Evolutionary conservation across 2,113 vertebrate genomes (phyloP), one percentile per base, ranked within the genome.

Genomic region (Ptyas mucosa): DNA sequence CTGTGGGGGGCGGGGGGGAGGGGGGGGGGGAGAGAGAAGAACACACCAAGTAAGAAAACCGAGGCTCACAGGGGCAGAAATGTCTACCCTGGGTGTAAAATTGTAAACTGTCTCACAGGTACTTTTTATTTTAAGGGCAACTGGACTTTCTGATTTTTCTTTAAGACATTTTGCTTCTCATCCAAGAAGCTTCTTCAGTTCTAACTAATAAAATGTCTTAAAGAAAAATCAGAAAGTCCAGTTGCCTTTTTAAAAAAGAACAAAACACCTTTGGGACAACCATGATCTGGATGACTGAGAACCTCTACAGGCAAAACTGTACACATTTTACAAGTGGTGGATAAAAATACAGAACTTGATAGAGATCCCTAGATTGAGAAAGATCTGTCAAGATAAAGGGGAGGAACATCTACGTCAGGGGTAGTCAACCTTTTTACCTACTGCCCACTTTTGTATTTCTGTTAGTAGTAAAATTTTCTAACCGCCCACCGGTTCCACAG

Each of bases 1-100:
- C 98, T 98, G 95, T 0, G 51, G 15, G 0, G 29, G 58, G 89
- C n/a, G n/a, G n/a, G n/a, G n/a, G n/a, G n/a, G n/a, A n/a, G n/a
- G n/a, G n/a, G n/a, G n/a, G n/a, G n/a, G n/a, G n/a, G n/a, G n/a
- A n/a, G n/a, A n/a, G 29, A 61, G 6, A 23, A 34, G 21, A 55
- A 53, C 14, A 94, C 0, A 55, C 39, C 57, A 34, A 24, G 8
- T 2, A 9, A 81, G 20, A 34, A 7, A 91, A 24, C 10, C 51
- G 34, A 64, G 29, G 51, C 18, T 89, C 39, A 57, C 75, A 11
- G 0, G 21, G 3, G 14, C 23, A 5, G 29, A 39, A 61, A 29
- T 23, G 15, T 52, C 46, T 20, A 46, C 18, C 5, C 10, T 8
- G 54, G 46, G 15, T 10, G 39, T 20, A 26, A 53, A 26, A 64